Evolutionary conservation across 2,888 invertebrate genomes (phyloP).

Genomic region (Cenopis cana): DNA sequence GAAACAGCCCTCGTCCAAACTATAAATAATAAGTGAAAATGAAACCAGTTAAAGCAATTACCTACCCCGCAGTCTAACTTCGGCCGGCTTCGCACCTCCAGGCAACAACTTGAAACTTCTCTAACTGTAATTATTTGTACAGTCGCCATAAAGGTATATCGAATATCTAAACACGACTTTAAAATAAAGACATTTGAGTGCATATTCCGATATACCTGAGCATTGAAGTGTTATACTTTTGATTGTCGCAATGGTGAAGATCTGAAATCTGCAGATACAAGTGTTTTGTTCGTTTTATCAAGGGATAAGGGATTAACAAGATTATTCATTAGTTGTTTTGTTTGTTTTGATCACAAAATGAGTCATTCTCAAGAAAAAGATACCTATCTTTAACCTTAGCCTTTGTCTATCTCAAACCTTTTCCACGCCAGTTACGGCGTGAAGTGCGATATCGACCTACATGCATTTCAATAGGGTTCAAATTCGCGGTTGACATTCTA

Average conservation of each 20-base stretch:
- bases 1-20: background rate
- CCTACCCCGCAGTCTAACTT: slow-evolving; percentile 16
- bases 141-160: background rate
- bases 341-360: too few relatives aligned
- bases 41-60: slow-evolving; percentile 26
- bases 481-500: too few relatives aligned
- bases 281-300: background rate
- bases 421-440: too few relatives aligned
- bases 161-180: too few relatives aligned
- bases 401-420: too few relatives aligned
- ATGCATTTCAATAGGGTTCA: background rate
- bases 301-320: background rate
- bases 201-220: too few relatives aligned
- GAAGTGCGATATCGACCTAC: too few relatives aligned
- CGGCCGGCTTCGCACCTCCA: slow-evolving; percentile 18
- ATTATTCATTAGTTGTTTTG: background rate
- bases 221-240: too few relatives aligned
- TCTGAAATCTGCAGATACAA: background rate
- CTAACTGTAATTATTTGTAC: background rate
- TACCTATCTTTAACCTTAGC: too few relatives aligned
- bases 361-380: too few relatives aligned
- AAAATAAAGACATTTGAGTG: too few relatives aligned
- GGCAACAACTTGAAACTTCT: slow-evolving; percentile 7
- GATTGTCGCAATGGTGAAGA: too few relatives aligned
- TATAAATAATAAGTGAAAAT: slow-evolving; percentile 17